Evolutionary conservation across 1,140 invertebrate genomes (phyloP).

Genomic region (Riptortus pedestris): DNA sequence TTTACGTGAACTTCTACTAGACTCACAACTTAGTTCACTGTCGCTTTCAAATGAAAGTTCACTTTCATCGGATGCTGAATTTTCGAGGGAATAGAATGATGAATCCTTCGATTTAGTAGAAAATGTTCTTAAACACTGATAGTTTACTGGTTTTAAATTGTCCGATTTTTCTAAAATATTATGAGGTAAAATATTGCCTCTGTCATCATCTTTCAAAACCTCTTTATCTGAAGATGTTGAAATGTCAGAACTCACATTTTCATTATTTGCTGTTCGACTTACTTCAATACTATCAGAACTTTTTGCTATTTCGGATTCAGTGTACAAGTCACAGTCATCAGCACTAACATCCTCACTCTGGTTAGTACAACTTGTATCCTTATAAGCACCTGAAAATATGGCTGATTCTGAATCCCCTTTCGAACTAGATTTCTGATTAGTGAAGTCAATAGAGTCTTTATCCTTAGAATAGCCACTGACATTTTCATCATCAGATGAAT

Average conservation of each 20-base stretch:
- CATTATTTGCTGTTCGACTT: neutral
- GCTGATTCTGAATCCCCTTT: neutral
- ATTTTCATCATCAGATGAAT: neutral
- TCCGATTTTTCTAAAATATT: neutral
- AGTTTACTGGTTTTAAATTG: neutral
- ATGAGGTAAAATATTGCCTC: neutral
- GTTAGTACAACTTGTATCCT: neutral
- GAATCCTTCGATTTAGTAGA: neutral
- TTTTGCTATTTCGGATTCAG: slow-evolving; percentile 1
- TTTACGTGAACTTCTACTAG: neutral
- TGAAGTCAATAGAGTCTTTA: neutral
- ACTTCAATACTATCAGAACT: slow-evolving; percentile 8
- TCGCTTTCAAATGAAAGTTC: slow-evolving; percentile 3
- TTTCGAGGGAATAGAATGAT: neutral
- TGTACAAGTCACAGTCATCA: neutral
- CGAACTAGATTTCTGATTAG: neutral
- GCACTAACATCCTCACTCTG: slow-evolving; percentile 6
- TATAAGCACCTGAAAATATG: neutral
- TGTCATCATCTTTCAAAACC: neutral
- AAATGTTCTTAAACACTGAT: neutral
- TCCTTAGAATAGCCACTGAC: neutral
- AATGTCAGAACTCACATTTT: neutral
- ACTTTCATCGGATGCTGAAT: slow-evolving; percentile 5
- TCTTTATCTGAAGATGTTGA: slow-evolving; percentile 3
- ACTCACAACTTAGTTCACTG: slow-evolving; percentile 1